phyloP scores from a whole-genome alignment of 2,113 vertebrate species.

The Elephantulus edwardii region DNA sequence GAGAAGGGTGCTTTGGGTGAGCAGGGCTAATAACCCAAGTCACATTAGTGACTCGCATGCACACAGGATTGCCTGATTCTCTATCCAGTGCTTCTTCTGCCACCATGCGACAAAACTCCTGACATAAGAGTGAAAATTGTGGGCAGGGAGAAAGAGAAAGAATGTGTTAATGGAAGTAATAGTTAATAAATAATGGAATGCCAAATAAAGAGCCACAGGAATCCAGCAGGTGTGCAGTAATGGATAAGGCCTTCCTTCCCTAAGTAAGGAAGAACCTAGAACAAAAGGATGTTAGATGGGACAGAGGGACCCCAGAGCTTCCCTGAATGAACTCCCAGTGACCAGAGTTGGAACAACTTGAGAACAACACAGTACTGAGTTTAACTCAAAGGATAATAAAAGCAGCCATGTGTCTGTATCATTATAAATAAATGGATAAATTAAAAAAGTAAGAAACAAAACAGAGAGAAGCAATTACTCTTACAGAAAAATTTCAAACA shows the following conservation, averaged over 20 bases:
- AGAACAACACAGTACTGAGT: accelerated
- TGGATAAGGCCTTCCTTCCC: neutral
- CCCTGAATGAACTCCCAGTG: accelerated
- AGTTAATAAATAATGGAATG: neutral
- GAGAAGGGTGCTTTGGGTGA: too few species aligned
- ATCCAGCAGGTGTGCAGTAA: neutral
- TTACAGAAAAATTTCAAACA: neutral
- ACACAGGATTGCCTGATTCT: accelerated
- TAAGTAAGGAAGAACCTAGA: neutral
- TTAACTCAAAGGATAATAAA: neutral
- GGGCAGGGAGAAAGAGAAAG: neutral
- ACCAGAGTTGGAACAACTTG: neutral
- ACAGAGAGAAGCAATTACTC: neutral
- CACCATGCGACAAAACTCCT: accelerated
- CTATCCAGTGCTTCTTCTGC: neutral
- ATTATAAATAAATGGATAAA: accelerated
- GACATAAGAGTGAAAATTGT: neutral
- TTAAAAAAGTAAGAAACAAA: neutral
- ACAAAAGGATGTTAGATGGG: neutral
- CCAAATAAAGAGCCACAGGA: neutral
- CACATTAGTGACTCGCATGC: neutral
- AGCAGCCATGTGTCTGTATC: neutral
- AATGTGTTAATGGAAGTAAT: neutral
- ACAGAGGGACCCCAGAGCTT: neutral
- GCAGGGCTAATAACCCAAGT: too few species aligned